These are phyloP conservation scores for Drosophila birchii DNA, from an alignment of 2,888 invertebrate species.

Conservation along the genomic window DNA sequence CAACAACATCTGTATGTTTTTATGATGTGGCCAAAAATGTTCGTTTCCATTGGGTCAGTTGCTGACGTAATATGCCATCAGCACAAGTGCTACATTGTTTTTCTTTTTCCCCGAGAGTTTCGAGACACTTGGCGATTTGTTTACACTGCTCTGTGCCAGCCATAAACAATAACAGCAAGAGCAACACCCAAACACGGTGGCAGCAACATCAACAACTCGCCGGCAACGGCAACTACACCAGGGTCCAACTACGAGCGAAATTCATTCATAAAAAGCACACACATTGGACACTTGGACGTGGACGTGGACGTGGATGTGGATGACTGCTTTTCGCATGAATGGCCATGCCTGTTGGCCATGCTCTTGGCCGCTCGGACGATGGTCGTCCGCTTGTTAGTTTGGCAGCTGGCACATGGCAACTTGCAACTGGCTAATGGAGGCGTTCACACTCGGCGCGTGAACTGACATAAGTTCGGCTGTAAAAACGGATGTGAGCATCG, in stretches of 20 bases:
- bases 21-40: constrained; percentile 22
- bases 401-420: constrained; percentile 50
- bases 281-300: constrained; percentile 50
- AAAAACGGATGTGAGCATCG: constrained; percentile 60
- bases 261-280: constrained; percentile 73
- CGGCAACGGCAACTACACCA: constrained; percentile 30
- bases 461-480: constrained; percentile 60
- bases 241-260: constrained; percentile 63
- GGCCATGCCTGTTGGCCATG: constrained; percentile 50
- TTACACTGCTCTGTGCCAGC: constrained; percentile 55
- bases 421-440: constrained; percentile 32
- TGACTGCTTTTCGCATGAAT: constrained; percentile 68
- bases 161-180: constrained; percentile 46
- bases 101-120: constrained; percentile 33
- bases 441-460: constrained; percentile 63
- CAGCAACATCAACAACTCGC: constrained; percentile 18
- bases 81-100: constrained; percentile 35
- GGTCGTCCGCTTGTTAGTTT: constrained; percentile 35
- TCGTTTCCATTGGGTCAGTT: constrained; percentile 14
- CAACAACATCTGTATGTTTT: constrained; percentile 13
- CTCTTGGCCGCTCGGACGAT: constrained; percentile 32
- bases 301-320: constrained; percentile 8
- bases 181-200: constrained; percentile 28
- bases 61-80: constrained; percentile 34
- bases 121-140: constrained; percentile 58